Conservation (phyloP, 2,113 vertebrate species). For the Aplodontia rufa region DNA sequence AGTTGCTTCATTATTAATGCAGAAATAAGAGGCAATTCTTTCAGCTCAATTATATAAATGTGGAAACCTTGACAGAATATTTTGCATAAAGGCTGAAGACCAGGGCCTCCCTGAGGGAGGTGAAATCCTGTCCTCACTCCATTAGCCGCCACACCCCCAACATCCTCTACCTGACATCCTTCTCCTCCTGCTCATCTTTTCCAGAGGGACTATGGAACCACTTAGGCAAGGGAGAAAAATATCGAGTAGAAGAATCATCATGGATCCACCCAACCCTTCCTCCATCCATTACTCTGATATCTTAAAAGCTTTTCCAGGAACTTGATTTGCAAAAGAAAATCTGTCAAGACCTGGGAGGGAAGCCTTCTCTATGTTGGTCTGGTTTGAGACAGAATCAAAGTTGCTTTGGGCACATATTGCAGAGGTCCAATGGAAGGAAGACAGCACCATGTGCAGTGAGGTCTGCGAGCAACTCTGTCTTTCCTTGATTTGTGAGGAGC, state of each 20-base stretch:
- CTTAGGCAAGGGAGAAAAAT: neutral
- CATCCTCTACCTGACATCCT: neutral
- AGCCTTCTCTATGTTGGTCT: neutral
- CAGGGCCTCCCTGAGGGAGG: neutral
- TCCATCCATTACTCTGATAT: neutral
- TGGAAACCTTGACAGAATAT: neutral
- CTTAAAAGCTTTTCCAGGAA: conserved; percentile 14
- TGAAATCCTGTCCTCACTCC: neutral
- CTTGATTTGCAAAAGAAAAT: neutral
- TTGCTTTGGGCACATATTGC: neutral
- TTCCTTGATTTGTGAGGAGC: neutral
- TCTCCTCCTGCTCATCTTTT: neutral
- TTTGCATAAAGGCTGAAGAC: neutral
- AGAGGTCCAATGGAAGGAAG: neutral
- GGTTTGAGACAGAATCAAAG: neutral
- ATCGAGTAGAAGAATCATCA: neutral
- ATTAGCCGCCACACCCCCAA: neutral
- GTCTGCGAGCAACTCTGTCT: neutral
- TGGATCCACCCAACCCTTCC: neutral
- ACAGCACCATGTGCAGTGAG: rapidly evolving
- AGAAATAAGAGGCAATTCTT: neutral
- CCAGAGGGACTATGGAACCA: neutral
- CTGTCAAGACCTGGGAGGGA: neutral
- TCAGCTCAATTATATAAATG: neutral
- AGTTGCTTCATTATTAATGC: neutral